Evolutionary conservation across 2,113 vertebrate species (phyloP), one percentile per base, ranked within the genome.

Genomic region (Plecotus auritus): DNA sequence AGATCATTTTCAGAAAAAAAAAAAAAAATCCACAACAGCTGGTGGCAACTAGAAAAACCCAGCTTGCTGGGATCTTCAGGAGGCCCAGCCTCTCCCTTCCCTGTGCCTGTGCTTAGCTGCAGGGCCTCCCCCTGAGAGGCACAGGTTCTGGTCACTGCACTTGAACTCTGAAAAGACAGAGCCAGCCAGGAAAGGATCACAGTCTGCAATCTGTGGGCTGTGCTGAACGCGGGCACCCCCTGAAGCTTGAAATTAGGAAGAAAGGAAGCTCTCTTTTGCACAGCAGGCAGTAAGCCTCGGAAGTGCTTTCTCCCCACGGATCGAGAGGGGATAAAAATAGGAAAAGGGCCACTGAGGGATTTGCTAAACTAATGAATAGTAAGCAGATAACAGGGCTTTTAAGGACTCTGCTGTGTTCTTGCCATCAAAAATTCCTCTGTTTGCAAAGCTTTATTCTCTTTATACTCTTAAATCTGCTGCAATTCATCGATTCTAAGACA

Each of bases 291-390:
- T 18, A 85, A 67, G 35, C 89, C 69, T 45, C 0, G 0, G 72
- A 69, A n/a, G 37, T 7, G 81, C 70, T 3, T 80, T 54, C 88
- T 96, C 85, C 73, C 84, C 32, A 18, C 22, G 18, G 82, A 67
- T 14, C 14, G 82, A 59, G 87, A 5, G 13, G 28, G 85, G 90
- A 54, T 95, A 97, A 95, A 97, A 97, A 97, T 94, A 97, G 95
- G 90, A 72, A 59, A 28, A 73, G 85, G 35, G 88, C 88, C 82
- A 18, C 85, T 61, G 10, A 28, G 95, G 96, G 93, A 80, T 86
- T 90, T 51, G 89, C 69, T 42, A n/a, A 91, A 47, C 92, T 95
- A 88, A 96, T 88, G 96, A 96, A 28, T 59, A 84, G 94, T 89
- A 92, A 95, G 94, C 91, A 94, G 96, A 73, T 56, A 77, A 4